Conservation (phyloP, 2,797 vertebrate genomes). For the Onychomys arenicola region DNA sequence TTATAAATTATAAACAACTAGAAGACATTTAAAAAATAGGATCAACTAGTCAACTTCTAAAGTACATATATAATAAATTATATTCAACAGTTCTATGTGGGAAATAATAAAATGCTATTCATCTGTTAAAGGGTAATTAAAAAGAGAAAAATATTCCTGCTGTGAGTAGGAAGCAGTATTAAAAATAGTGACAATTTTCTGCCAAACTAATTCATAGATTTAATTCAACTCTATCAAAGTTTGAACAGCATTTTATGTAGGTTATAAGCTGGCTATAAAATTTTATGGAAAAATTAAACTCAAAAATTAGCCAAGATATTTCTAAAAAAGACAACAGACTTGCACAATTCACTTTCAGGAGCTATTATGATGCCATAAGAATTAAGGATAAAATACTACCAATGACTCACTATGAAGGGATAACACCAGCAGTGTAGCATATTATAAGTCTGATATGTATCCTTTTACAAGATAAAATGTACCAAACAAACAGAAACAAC, state of each 20-base stretch:
- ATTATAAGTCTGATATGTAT: background rate
- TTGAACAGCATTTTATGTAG: constrained; percentile 3
- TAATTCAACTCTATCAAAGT: background rate
- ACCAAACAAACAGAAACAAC: background rate
- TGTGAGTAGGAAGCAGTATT: background rate
- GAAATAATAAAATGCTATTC: background rate
- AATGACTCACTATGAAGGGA: background rate
- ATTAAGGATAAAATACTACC: background rate
- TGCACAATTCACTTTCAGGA: background rate
- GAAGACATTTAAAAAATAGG: background rate
- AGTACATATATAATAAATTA: background rate
- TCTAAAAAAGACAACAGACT: background rate
- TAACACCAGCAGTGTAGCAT: background rate
- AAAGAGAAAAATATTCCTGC: background rate
- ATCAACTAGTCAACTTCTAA: background rate
- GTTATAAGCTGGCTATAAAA: background rate
- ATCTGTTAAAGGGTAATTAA: background rate
- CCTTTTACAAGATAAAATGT: background rate
- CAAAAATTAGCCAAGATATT: background rate
- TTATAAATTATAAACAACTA: background rate
- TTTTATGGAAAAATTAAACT: constrained; percentile 37
- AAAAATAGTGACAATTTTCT: background rate
- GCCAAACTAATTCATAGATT: background rate
- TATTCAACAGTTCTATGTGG: background rate
- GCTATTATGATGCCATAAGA: background rate